These are phyloP conservation scores for Dendrocopos noguchii DNA, from an alignment of 2,113 vertebrate species.

Conservation along the genomic window DNA sequence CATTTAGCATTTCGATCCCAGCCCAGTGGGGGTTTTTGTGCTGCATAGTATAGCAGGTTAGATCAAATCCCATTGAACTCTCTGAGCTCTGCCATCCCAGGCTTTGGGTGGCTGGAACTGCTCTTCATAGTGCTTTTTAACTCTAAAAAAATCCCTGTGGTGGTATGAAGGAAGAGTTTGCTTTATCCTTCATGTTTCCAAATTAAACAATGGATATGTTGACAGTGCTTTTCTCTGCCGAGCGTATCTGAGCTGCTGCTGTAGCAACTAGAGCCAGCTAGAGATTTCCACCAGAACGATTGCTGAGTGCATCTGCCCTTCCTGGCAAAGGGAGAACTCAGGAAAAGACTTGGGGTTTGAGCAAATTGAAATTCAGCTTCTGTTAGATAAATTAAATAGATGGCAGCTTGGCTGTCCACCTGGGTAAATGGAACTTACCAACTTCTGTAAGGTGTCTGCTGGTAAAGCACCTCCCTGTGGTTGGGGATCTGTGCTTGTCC, in stretches of 20 bases:
- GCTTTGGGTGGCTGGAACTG: background rate
- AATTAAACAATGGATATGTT: background rate
- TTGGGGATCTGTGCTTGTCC: background rate
- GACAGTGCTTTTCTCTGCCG: background rate
- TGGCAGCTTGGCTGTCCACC: background rate
- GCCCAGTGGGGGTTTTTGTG: background rate
- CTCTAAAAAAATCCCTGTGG: background rate
- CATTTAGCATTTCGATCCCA: background rate
- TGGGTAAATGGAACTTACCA: background rate
- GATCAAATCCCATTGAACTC: background rate
- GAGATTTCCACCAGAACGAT: background rate
- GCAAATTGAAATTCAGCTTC: background rate
- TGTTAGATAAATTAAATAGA: background rate
- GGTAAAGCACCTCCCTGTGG: background rate
- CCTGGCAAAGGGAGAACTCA: background rate
- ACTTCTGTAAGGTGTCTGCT: background rate
- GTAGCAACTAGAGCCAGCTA: accelerated
- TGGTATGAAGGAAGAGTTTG: background rate
- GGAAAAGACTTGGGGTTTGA: background rate
- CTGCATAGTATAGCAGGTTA: background rate
- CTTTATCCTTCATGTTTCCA: background rate
- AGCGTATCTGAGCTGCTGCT: background rate
- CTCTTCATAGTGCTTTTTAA: background rate
- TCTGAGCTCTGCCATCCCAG: background rate
- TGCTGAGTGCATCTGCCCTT: background rate